Evolutionary conservation across 2,888 invertebrate species (phyloP), one percentile per base, ranked within the genome.

Genomic region (Minunthozetes semirufus): DNA sequence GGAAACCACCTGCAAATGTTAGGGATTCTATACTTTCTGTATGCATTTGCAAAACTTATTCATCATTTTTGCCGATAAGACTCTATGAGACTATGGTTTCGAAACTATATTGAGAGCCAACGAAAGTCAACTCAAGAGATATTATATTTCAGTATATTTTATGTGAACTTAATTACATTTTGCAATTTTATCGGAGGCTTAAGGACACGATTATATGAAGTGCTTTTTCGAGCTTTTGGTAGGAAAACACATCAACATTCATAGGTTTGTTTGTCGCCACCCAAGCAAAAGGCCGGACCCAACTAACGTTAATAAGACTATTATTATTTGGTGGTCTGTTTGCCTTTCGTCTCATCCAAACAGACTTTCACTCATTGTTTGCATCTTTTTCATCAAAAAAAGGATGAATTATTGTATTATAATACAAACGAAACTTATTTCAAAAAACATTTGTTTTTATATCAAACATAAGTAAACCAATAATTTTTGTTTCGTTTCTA

Each of bases 231-330:
- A 19, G 9, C n/a, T 17, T 19, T 56, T 2, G 56, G 25, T 56
- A 56, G 56, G 25, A 25, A 25, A 56, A 25, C 25, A 22, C 22
- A 19, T 19, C 17, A 25, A 48, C 46, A 17, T 48, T 48, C 22
- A 56, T 56, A 25, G 22, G 56, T 56, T 25, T 56, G 25, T 56
- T 56, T 56, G 56, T n/a, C n/a, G 56, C 56, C 56, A 56, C 56
- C 56, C 56, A 56, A 19, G 50, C 19, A 56, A 56, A 56, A 56
- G 56, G 22, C 8, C 56, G n/a, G n/a, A 33, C 33, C 33, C 4
- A 33, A 56, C 13, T 15, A 8, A 19, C 22, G 56, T 19, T n/a
- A 56, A 17, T 56, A 56, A 17, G n/a, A 17, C 22, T 56, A 5
- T 22, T n/a, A 9, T 22, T 19, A 19, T 22, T 19, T 22, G 13